Percentiles rank a stretch among this genome's conserved stretches.
These are phyloP conservation scores for Epistrophella euchroma DNA, from an alignment of 2,888 invertebrate species.

Conservation along the genomic window DNA sequence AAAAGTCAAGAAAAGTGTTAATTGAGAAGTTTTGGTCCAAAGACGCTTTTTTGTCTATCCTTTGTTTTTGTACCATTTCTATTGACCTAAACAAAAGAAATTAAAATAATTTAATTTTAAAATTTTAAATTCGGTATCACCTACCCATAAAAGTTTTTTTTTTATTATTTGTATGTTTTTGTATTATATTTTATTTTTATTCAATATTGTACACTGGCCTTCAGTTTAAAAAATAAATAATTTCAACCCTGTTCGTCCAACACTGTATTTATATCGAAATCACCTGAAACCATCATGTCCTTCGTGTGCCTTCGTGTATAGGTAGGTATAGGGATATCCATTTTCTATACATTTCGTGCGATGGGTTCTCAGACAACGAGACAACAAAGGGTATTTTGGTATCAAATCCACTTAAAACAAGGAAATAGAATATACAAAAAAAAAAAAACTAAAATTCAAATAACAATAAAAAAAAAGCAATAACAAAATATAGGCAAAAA, in stretches of 20 bases:
- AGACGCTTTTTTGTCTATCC: too few relatives aligned
- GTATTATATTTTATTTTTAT: too few relatives aligned
- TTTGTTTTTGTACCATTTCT: too few relatives aligned
- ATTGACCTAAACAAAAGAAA: too few relatives aligned
- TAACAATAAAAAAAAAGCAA: neutral
- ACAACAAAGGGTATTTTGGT: constrained; percentile 22
- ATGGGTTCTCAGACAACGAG: constrained; percentile 10
- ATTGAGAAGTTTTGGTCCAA: too few relatives aligned
- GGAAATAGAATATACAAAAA: neutral
- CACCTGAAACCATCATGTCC: constrained; percentile 10
- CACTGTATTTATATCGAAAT: neutral
- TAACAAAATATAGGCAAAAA: neutral
- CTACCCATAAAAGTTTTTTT: too few relatives aligned
- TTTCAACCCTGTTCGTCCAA: neutral
- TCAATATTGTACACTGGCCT: neutral
- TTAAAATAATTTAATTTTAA: too few relatives aligned
- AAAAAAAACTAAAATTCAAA: neutral
- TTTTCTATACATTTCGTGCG: neutral
- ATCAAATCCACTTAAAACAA: constrained; percentile 11
- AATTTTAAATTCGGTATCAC: too few relatives aligned
- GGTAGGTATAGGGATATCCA: neutral
- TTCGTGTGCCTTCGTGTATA: neutral
- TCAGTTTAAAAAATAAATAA: neutral
- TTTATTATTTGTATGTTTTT: too few relatives aligned
- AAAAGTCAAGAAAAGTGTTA: too few relatives aligned